Evolutionary conservation across 2,113 vertebrate species (phyloP), one percentile per base, ranked within the genome.

Genomic region (Pheucticus melanocephalus): DNA sequence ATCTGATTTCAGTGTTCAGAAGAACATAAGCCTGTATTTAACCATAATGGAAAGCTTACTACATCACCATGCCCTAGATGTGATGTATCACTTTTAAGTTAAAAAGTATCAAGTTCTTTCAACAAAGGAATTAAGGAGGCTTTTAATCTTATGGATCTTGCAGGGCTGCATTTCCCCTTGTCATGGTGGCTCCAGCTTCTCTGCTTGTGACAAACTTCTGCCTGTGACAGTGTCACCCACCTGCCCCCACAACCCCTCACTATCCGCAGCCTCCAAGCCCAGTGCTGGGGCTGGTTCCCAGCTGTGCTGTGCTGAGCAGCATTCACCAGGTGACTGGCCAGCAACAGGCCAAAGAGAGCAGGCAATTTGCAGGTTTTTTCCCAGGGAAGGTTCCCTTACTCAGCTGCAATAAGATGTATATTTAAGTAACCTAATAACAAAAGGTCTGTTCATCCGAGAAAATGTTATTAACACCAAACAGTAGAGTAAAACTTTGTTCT

Each of bases 181-280:
- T 10, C 0, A 0, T 8, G n/a, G 31, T 16, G 53, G 57, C 30
- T 64, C 21, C 44, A 48, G 40, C 13, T 78, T 70, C 37, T 13
- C 3, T 66, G 17, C 31, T 60, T 56, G 18, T 27, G 25, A 35
- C 3, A 2, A 70, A 4, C 0, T 5, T 56, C 35, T 1, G 0
- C 25, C 48, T 57, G 28, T 19, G 44, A 22, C 53, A 22, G 24
- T 15, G 15, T 2, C 31, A 37, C 9, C 6, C 22, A 21, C 11
- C 12, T 50, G 0, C 2, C 25, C 11, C 6, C 11, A 16, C 4
- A 61, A 0, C 2, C 35, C 12, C 19, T 44, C 33, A 6, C 22
- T 8, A 4, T 7, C 13, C 1, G 0, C 1, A 0, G 22, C 24
- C 33, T 50, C 30, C 50, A 37, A 33, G 19, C 8, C 42, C 44